Conservation (phyloP, 2,797 vertebrate genomes). For the Micromesistius poutassou region DNA sequence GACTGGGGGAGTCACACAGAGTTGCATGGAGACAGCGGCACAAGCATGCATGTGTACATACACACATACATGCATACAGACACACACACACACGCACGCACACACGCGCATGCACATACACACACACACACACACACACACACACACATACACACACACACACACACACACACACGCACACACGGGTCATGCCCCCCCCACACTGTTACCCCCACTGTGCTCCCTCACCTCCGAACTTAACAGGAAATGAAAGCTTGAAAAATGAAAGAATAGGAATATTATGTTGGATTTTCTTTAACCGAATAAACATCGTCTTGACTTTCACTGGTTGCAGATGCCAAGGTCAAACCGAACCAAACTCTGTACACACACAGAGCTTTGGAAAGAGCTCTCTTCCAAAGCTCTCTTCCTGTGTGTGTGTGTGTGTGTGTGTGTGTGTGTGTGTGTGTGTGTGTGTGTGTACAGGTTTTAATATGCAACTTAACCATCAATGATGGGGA, state of each 20-base stretch:
- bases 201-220: conserved; percentile 43
- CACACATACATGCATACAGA: conserved; percentile 33
- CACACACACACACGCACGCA: conserved; percentile 29
- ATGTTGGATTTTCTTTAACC: conserved; percentile 56
- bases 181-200: conserved; percentile 43
- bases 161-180: conserved; percentile 55
- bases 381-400: no score
- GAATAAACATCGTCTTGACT: conserved; percentile 63
- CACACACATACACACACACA: conserved; percentile 33
- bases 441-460: background rate
- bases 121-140: conserved; percentile 21
- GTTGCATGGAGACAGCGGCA: background rate
- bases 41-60: no score
- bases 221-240: conserved; percentile 47
- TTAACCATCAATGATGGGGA: no score
- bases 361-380: no score
- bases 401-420: background rate
- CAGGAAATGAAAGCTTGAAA: conserved; percentile 70
- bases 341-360: conserved; percentile 48
- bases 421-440: conserved; percentile 3
- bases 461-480: conserved; percentile 22
- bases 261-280: conserved; percentile 45
- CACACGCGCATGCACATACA: conserved; percentile 19
- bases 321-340: conserved; percentile 32
- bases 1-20: conserved; percentile 44